Evolutionary conservation across 2,797 vertebrate genomes (phyloP).

Genomic region (Peromyscus attwateri): DNA sequence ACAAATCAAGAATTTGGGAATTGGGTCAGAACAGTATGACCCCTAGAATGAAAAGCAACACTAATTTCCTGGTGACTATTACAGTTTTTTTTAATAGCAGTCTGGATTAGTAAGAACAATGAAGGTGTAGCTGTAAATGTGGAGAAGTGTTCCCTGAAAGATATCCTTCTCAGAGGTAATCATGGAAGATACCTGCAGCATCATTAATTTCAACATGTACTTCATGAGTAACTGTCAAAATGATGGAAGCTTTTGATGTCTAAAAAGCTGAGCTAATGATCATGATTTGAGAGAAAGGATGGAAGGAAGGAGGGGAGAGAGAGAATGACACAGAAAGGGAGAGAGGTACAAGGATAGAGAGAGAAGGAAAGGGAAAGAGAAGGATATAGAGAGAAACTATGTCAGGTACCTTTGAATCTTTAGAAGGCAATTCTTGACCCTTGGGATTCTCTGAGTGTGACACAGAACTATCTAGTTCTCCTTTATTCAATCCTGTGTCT

Average conservation of each 20-base stretch:
- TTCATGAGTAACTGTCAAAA: neutral
- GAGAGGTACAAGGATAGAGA: neutral
- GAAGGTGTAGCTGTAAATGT: neutral
- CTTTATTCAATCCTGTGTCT: neutral
- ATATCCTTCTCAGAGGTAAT: neutral
- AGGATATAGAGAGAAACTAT: neutral
- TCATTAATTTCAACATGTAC: neutral
- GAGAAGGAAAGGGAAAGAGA: neutral
- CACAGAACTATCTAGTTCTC: neutral
- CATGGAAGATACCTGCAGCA: neutral
- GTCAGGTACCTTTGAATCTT: neutral
- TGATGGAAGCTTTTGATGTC: conserved; percentile 2
- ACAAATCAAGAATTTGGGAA: neutral
- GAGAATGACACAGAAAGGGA: neutral
- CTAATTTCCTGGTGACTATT: neutral
- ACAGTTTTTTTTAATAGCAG: neutral
- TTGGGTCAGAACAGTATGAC: neutral
- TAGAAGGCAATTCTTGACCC: neutral
- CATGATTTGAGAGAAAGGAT: neutral
- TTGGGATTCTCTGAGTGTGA: neutral
- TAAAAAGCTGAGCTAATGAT: conserved; percentile 5
- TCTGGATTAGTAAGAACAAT: neutral
- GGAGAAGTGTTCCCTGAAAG: neutral
- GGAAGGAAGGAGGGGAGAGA: neutral
- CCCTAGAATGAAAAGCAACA: neutral